Conservation (phyloP, 2,888 invertebrate genomes). For the Drosophila diplacantha region DNA sequence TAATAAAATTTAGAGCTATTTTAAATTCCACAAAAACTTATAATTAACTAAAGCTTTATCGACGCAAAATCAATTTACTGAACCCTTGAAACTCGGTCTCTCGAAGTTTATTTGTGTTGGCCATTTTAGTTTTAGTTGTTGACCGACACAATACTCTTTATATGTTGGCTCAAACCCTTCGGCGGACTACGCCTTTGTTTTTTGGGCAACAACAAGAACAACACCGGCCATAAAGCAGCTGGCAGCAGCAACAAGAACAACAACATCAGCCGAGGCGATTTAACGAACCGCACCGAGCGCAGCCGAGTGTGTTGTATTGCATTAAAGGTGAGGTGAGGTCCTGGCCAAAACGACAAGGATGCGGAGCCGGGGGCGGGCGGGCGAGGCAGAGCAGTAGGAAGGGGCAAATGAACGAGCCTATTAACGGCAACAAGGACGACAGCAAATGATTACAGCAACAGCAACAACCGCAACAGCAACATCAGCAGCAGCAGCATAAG, state of each 20-base stretch:
- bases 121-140: conserved; percentile 8
- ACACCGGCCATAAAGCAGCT: conserved; percentile 30
- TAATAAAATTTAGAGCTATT: not conserved
- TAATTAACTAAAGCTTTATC: not conserved
- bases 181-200: conserved; percentile 17
- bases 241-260: conserved; percentile 9
- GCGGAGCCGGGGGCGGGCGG: not conserved
- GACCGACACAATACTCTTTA: not conserved
- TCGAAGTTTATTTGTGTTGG: not conserved
- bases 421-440: conserved; percentile 70
- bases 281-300: conserved; percentile 70
- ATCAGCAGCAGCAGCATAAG: conserved; percentile 15
- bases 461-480: conserved; percentile 39
- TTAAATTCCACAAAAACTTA: not conserved
- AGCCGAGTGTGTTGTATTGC: conserved; percentile 70
- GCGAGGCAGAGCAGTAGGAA: conserved; percentile 35
- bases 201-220: conserved; percentile 19
- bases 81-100: not conserved
- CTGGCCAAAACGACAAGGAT: conserved; percentile 12
- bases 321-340: conserved; percentile 62
- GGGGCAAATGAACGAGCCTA: conserved; percentile 69
- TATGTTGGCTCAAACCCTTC: conserved; percentile 3
- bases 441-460: conserved; percentile 49
- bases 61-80: not conserved
- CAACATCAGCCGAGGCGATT: conserved; percentile 50